Evolutionary conservation across 2,888 invertebrate genomes (phyloP), one percentile per base, ranked within the genome.

Genomic region (Drosophila subsilvestris): DNA sequence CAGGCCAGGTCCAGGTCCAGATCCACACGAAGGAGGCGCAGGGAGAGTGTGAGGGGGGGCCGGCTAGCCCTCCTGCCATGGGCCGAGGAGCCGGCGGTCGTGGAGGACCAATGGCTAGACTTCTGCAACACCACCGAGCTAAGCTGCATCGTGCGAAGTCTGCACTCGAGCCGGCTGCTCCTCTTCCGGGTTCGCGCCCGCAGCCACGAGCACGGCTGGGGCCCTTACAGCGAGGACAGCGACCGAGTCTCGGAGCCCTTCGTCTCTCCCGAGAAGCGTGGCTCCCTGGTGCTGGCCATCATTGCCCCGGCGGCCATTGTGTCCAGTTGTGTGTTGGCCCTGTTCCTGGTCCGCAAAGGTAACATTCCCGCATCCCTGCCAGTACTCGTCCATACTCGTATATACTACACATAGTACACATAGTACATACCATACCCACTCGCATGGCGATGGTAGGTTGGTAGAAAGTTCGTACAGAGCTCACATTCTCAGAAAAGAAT

Each of bases 141-240:
- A 68, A 96, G 95, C 89, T 98, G 98, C 96, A 94, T 96, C 69
- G 95, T 97, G 27, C 94, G 94, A 10, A 95, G 95, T 17, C 58
- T 91, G 57, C 93, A 94, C 59, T 93, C 94, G 22, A 94, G 94
- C 66, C 92, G 94, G 25, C 93, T 94, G 54, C 95, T 96, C 80
- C 93, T 94, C 59, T 97, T 97, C 89, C 94, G 96, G 10, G 97
- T 97, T 53, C 94, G 95, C 70, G 97, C 98, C 0, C 93, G 93
- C 63, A 98, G 98, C 91, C 74, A 75, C 0, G 93, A 93, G 4
- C 95, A 96, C 91, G 98, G 98, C 22, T 97, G 96, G 95, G 96
- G 98, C 67, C 93, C 94, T 17, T 95, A 95, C 90, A 97, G 97
- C 75, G 92, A 93, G 75, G 92, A 94, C 55, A 96, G 96, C 77